These are phyloP conservation scores for Chelonus formosanus DNA, from an alignment of 2,888 invertebrate species.

Conservation along the genomic window DNA sequence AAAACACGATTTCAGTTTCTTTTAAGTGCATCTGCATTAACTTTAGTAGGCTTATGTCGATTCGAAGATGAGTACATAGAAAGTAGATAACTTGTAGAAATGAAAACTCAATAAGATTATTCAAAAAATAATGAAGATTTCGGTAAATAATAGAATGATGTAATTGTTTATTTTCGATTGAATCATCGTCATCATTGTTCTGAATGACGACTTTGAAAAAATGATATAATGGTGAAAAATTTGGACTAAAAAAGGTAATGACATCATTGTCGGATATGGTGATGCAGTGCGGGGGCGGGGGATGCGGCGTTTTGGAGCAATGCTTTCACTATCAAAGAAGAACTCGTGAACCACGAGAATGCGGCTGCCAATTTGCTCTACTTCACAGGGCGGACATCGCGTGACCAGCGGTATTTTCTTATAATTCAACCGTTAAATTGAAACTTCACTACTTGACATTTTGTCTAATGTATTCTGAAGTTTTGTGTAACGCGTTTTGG, in stretches of 20 bases:
- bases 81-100: too few species aligned
- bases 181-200: background rate
- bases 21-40: too few species aligned
- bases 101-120: too few species aligned
- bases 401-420: slow-evolving; percentile 62
- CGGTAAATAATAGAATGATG: background rate
- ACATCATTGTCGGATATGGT: slow-evolving; percentile 63
- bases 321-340: slow-evolving; percentile 87
- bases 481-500: too few species aligned
- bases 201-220: slow-evolving; percentile 26
- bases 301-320: slow-evolving; percentile 88
- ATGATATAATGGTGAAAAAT: slow-evolving; percentile 6
- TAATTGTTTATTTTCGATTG: too few species aligned
- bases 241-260: slow-evolving; percentile 53
- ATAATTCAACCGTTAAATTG: slow-evolving; percentile 17
- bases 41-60: too few species aligned
- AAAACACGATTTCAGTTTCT: too few species aligned
- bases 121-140: slow-evolving; percentile 25
- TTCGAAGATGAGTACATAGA: too few species aligned
- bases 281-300: slow-evolving; percentile 72
- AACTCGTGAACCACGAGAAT: slow-evolving; percentile 79
- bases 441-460: slow-evolving; percentile 32
- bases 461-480: too few species aligned
- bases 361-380: slow-evolving; percentile 90
- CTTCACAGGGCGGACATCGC: slow-evolving; percentile 83